Conservation (phyloP, 2,888 invertebrate genomes). For the Oligia strigilis region DNA sequence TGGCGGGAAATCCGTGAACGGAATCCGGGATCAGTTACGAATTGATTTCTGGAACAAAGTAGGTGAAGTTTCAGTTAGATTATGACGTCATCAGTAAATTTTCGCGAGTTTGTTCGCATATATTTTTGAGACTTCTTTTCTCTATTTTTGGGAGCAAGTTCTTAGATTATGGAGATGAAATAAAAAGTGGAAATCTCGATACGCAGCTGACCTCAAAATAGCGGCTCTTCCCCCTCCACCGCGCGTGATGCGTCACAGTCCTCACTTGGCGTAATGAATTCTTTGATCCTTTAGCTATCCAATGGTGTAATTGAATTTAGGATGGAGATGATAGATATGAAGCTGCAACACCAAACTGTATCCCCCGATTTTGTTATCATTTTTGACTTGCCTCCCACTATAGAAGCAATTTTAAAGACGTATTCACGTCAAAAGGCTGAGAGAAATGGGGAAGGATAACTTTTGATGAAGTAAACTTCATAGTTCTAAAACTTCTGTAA, state of each 20-base stretch:
- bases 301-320: too few relatives aligned
- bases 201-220: too few relatives aligned
- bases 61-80: conserved; percentile 37
- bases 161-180: neutral
- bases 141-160: neutral
- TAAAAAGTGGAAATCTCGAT: too few relatives aligned
- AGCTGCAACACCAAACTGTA: too few relatives aligned
- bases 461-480: neutral
- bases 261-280: too few relatives aligned
- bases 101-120: conserved; percentile 5
- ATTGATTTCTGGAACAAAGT: conserved; percentile 57
- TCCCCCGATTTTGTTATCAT: too few relatives aligned
- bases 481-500: neutral
- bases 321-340: too few relatives aligned
- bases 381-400: too few relatives aligned
- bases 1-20: conserved; percentile 44
- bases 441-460: neutral
- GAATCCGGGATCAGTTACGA: conserved; percentile 61
- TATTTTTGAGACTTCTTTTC: conserved; percentile 12
- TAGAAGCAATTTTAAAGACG: too few relatives aligned
- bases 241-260: too few relatives aligned
- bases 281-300: too few relatives aligned
- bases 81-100: conserved; percentile 51
- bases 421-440: neutral
- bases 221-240: too few relatives aligned